phyloP scores from a whole-genome alignment of 2,113 vertebrate genomes.

The Epinephelus fuscoguttatus region DNA sequence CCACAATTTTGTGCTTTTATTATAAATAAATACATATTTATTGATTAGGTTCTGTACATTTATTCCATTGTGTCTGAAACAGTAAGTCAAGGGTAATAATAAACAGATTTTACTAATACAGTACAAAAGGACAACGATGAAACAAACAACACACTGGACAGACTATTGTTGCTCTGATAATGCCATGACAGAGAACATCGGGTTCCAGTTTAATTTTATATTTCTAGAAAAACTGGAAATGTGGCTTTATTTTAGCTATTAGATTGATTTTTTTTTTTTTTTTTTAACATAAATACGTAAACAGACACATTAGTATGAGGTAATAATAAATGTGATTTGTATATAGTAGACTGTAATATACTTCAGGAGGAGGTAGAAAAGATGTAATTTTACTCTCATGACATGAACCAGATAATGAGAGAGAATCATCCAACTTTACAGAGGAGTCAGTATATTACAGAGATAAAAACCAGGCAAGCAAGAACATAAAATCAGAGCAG shows the following conservation, averaged over 20 bases:
- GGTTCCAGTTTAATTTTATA: too few relatives aligned
- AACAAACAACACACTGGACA: neutral
- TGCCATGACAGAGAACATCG: too few relatives aligned
- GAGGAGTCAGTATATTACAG: neutral
- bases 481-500: neutral
- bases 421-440: neutral
- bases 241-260: neutral
- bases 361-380: neutral
- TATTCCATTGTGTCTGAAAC: neutral
- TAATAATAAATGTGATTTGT: neutral
- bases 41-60: neutral
- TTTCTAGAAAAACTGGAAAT: neutral
- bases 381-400: neutral
- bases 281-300: neutral
- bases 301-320: neutral
- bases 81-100: neutral
- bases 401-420: neutral
- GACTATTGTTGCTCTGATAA: neutral
- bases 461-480: neutral
- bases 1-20: constrained; percentile 1
- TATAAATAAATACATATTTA: constrained; percentile 1
- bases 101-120: too few relatives aligned
- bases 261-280: too few relatives aligned
- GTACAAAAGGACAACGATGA: neutral
- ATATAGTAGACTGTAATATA: neutral